A percentile compares a stretch with the other conserved stretches of the same genome.
These are phyloP conservation scores for Syngnathus typhle DNA, from an alignment of 2,113 vertebrate species.

Conservation along the genomic window DNA sequence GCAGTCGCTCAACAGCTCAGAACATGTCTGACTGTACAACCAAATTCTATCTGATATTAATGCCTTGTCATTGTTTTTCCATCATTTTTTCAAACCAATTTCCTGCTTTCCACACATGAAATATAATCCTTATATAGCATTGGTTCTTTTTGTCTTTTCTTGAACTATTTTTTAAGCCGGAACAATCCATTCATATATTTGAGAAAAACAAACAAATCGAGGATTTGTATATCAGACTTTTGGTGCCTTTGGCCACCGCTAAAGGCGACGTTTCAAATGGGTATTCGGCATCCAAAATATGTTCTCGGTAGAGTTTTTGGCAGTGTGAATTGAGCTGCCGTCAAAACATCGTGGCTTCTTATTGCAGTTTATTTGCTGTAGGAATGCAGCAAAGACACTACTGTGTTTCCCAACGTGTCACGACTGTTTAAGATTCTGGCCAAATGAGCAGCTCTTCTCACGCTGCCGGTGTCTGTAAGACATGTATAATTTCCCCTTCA, in stretches of 20 bases:
- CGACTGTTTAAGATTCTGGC: background rate
- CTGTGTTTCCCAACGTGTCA: background rate
- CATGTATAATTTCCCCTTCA: constrained; percentile 12
- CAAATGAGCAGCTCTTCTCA: background rate
- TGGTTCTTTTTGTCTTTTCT: background rate
- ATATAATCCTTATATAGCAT: background rate
- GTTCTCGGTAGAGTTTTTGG: constrained; percentile 27
- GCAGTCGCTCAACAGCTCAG: background rate
- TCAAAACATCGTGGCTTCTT: constrained; percentile 15
- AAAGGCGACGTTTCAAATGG: constrained; percentile 18
- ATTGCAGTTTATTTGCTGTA: constrained; percentile 16
- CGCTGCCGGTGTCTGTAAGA: constrained; percentile 8
- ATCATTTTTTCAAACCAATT: background rate
- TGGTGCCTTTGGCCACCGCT: constrained; percentile 22
- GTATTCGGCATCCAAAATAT: constrained; percentile 38
- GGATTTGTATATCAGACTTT: constrained; percentile 21
- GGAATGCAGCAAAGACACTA: constrained; percentile 26
- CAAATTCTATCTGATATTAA: background rate
- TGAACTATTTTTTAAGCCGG: background rate
- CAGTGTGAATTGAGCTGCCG: constrained; percentile 23
- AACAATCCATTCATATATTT: background rate
- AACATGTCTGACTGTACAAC: background rate
- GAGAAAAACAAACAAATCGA: background rate
- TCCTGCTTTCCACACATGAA: background rate
- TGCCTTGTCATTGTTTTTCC: background rate